These are phyloP conservation scores for Salpingus planirostris DNA, from an alignment of 2,888 invertebrate genomes.

Conservation along the genomic window DNA sequence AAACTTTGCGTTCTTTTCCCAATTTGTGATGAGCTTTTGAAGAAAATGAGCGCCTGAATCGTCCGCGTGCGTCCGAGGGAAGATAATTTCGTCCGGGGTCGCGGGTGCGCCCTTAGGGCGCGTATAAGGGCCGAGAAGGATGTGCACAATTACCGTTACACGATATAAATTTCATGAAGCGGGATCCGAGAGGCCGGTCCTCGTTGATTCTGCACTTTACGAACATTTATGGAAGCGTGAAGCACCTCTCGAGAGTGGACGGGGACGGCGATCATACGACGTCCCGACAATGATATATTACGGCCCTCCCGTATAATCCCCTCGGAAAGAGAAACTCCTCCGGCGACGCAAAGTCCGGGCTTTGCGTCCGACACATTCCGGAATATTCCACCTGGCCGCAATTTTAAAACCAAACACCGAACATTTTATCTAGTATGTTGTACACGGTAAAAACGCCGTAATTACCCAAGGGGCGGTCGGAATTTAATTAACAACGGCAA, in stretches of 20 bases:
- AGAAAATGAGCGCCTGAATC: too few relatives aligned
- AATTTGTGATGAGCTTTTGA: too few relatives aligned
- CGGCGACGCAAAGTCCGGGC: conserved; percentile 11
- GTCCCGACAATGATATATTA: conserved; percentile 20
- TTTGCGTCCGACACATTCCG: too few relatives aligned
- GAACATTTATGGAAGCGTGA: conserved; percentile 24
- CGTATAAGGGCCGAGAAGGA: conserved; percentile 3
- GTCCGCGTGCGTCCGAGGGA: too few relatives aligned
- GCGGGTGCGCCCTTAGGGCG: too few relatives aligned
- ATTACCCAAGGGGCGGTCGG: conserved; percentile 14
- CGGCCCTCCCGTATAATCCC: conserved; percentile 19
- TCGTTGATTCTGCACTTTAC: conserved; percentile 25
- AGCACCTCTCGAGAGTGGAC: conserved; percentile 20
- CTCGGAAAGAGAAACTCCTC: conserved; percentile 7
- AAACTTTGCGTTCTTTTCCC: too few relatives aligned
- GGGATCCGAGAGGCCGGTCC: conserved; percentile 10
- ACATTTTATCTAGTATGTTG: conserved; percentile 24
- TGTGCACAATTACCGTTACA: conserved; percentile 7
- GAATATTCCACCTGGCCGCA: too few relatives aligned
- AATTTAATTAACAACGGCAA: conserved; percentile 27
- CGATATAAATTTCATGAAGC: conserved; percentile 9
- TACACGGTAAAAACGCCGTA: too few relatives aligned
- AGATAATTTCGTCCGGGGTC: too few relatives aligned
- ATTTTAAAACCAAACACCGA: conserved; percentile 16
- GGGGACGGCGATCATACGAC: conserved; percentile 17